These are phyloP conservation scores for Schlechtendalia chinensis DNA, from an alignment of 1,140 invertebrate species.

Conservation along the genomic window DNA sequence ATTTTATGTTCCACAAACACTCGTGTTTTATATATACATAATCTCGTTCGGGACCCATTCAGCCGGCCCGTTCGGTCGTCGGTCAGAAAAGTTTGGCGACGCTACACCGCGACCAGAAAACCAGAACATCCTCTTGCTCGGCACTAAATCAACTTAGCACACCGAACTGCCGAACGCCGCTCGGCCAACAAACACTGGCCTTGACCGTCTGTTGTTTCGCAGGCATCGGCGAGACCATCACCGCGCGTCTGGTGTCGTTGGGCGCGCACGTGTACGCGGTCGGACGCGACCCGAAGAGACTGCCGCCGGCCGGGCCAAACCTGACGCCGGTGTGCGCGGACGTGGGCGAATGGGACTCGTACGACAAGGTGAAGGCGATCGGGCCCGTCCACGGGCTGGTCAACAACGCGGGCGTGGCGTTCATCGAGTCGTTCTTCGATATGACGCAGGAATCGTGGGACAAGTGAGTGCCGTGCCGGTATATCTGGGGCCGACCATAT, in stretches of 20 bases:
- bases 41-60: too few relatives aligned
- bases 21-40: too few relatives aligned
- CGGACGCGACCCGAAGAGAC: slow-evolving; percentile 55
- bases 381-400: slow-evolving; percentile 73
- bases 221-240: slow-evolving; percentile 33
- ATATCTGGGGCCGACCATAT: too few relatives aligned
- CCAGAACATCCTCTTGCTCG: too few relatives aligned
- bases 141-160: too few relatives aligned
- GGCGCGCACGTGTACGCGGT: slow-evolving; percentile 57
- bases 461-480: slow-evolving; percentile 65
- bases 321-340: slow-evolving; percentile 71
- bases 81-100: too few relatives aligned
- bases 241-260: slow-evolving; percentile 9
- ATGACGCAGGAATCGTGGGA: slow-evolving; percentile 70
- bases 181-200: too few relatives aligned
- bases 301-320: slow-evolving; percentile 65
- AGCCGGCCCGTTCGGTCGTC: too few relatives aligned
- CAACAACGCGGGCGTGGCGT: slow-evolving; percentile 76
- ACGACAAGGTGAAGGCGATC: slow-evolving; percentile 60
- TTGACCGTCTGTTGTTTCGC: too few relatives aligned
- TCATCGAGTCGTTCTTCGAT: slow-evolving; percentile 65
- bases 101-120: too few relatives aligned
- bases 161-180: too few relatives aligned
- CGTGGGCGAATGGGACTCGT: slow-evolving; percentile 73
- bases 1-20: too few relatives aligned